Conservation (phyloP, 1,140 invertebrate species). For the Drosophila mauritiana region DNA sequence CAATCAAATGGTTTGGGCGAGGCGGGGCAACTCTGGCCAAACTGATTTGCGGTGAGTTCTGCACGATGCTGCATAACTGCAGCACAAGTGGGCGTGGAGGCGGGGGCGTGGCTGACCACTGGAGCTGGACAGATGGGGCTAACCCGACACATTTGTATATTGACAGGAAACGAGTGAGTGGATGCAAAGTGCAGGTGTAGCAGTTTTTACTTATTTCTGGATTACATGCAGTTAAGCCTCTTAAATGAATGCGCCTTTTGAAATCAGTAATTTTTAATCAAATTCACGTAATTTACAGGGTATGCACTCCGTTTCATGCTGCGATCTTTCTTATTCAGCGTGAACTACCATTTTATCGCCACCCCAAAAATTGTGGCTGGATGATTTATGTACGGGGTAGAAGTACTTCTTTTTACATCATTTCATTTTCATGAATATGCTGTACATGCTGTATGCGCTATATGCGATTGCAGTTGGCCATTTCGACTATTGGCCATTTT, state of each 20-base stretch:
- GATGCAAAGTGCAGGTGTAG: background rate
- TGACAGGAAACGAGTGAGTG: conserved; percentile 3
- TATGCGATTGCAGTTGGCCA: conserved; percentile 31
- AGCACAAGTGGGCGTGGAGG: background rate
- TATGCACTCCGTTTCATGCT: background rate
- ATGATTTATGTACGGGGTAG: conserved; percentile 21
- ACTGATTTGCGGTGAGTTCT: conserved; percentile 61
- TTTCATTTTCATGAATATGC: conserved; percentile 32
- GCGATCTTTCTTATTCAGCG: background rate
- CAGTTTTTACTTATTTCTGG: conserved; percentile 3
- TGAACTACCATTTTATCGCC: conserved; percentile 16
- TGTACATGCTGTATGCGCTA: conserved; percentile 7
- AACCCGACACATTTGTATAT: conserved; percentile 35
- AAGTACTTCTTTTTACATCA: conserved; percentile 20
- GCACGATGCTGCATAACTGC: conserved; percentile 32
- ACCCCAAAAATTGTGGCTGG: conserved; percentile 32
- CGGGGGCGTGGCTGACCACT: conserved; percentile 10
- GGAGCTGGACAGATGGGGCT: conserved; percentile 31
- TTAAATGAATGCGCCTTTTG: no score
- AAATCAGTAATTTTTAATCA: no score
- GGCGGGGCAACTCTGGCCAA: conserved; percentile 34
- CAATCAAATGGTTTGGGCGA: conserved; percentile 53
- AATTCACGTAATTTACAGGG: background rate
- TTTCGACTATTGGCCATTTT: conserved; percentile 47
- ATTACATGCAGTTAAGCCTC: background rate